Conservation (phyloP, 2,113 vertebrate species). For the Thymallus thymallus region DNA sequence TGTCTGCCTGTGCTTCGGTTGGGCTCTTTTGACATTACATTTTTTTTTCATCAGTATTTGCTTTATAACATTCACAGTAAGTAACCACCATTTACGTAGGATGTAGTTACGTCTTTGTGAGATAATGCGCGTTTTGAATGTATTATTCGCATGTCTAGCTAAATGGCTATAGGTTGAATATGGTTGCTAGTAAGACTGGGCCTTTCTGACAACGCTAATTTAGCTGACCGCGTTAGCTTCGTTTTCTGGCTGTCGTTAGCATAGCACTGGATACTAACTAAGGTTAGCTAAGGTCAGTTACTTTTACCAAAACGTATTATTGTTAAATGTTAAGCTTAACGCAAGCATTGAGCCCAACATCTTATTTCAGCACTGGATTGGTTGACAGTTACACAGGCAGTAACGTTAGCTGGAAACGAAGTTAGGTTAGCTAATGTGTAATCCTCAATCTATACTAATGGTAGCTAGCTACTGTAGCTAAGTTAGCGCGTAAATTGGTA, state of each 20-base stretch:
- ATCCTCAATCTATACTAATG: neutral
- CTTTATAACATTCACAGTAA: constrained; percentile 44
- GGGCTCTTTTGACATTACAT: constrained; percentile 20
- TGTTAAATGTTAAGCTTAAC: too few species aligned
- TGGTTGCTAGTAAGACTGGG: constrained; percentile 43
- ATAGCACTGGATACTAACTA: too few species aligned
- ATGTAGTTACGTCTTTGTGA: too few species aligned
- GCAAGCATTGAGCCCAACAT: too few species aligned
- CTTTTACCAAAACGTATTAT: too few species aligned
- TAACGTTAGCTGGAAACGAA: neutral
- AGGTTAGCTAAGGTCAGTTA: too few species aligned
- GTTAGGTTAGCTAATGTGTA: neutral
- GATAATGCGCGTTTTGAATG: too few species aligned
- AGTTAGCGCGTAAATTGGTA: neutral
- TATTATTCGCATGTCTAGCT: too few species aligned
- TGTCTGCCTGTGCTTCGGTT: neutral
- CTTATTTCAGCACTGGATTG: too few species aligned
- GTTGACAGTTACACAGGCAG: neutral
- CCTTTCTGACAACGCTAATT: neutral
- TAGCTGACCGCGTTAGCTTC: constrained; percentile 22
- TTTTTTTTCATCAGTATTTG: constrained; percentile 24
- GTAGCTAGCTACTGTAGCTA: neutral
- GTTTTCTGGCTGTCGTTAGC: neutral
- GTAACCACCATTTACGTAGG: neutral
- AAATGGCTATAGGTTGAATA: neutral